These are phyloP conservation scores for Drosophila anomalata DNA, from an alignment of 2,888 invertebrate genomes.

Conservation along the genomic window DNA sequence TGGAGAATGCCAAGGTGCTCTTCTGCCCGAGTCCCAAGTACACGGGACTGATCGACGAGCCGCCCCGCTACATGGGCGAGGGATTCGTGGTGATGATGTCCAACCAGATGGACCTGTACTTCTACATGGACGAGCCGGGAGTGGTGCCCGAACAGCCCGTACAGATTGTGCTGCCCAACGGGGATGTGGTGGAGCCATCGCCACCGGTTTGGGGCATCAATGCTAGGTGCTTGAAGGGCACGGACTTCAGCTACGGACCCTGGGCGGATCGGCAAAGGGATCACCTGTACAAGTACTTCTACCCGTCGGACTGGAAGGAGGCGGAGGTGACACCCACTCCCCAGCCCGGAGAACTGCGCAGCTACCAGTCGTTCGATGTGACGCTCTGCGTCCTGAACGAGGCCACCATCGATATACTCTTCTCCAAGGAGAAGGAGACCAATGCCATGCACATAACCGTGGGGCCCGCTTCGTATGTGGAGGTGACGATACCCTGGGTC, in stretches of 20 bases:
- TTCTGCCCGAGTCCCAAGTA: conserved; percentile 98
- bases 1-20: conserved; percentile 97
- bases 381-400: conserved; percentile 95
- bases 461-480: conserved; percentile 97
- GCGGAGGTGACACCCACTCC: conserved; percentile 92
- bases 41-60: conserved; percentile 95
- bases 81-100: conserved; percentile 98
- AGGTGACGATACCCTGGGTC: conserved; percentile 98
- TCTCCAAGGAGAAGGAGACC: conserved; percentile 96
- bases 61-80: conserved; percentile 98
- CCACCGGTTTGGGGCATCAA: conserved; percentile 98
- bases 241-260: conserved; percentile 98
- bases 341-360: conserved; percentile 93
- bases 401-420: conserved; percentile 97
- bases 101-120: conserved; percentile 96
- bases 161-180: conserved; percentile 94
- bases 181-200: conserved; percentile 95
- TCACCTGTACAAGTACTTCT: conserved; percentile 97
- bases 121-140: conserved; percentile 98
- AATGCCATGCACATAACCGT: conserved; percentile 98
- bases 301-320: conserved; percentile 93
- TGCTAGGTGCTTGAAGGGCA: conserved; percentile 96
- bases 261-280: conserved; percentile 99
- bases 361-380: conserved; percentile 96
- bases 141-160: conserved; percentile 96